Percentiles rank a stretch among this genome's conserved stretches.
These are phyloP conservation scores for Psittacula echo DNA, from an alignment of 2,797 vertebrate species.

Conservation along the genomic window DNA sequence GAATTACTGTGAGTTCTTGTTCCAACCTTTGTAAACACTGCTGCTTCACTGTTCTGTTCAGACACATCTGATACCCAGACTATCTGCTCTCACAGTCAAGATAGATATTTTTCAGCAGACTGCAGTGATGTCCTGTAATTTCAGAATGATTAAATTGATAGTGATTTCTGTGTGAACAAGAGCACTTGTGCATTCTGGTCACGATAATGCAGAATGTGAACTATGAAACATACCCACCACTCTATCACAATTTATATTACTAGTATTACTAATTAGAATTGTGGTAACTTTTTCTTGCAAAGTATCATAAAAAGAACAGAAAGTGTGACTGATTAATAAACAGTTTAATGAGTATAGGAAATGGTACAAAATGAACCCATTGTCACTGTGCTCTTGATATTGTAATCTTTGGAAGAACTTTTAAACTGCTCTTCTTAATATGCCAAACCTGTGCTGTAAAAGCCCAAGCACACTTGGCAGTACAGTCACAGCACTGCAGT, in stretches of 20 bases:
- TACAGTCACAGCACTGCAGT: not conserved
- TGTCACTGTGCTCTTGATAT: not conserved
- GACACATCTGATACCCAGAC: not conserved
- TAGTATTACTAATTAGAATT: conserved; percentile 25
- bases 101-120: not conserved
- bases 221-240: not conserved
- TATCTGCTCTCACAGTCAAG: not conserved
- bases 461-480: not conserved
- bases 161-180: not conserved
- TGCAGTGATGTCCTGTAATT: not conserved
- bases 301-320: conserved; percentile 11
- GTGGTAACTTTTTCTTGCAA: not conserved
- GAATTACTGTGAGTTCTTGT: not conserved
- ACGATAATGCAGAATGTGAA: not conserved
- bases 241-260: not conserved
- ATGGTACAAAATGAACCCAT: not conserved
- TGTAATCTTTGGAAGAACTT: not conserved
- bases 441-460: not conserved
- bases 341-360: conserved; percentile 28
- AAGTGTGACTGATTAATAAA: conserved; percentile 40
- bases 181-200: not conserved
- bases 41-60: not conserved
- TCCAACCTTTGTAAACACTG: not conserved
- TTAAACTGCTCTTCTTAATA: not conserved
- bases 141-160: not conserved